Evolutionary conservation across 2,888 invertebrate species (phyloP).

Genomic region (Amiota minor): DNA sequence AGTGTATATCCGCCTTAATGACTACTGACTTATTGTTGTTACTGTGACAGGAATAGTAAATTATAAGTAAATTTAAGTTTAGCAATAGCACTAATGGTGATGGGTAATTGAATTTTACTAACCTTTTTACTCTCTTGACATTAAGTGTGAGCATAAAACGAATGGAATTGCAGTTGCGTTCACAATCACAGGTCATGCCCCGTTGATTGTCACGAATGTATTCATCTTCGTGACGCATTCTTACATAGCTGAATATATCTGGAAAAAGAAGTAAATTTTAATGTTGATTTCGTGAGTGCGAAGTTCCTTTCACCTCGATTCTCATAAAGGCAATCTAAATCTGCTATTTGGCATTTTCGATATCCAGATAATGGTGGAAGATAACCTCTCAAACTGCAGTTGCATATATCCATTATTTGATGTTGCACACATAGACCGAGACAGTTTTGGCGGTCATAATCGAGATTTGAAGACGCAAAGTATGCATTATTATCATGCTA

Average conservation of each 20-base stretch:
- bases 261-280: no score
- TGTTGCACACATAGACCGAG: slow-evolving; percentile 60
- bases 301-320: slow-evolving; percentile 53
- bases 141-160: slow-evolving; percentile 53
- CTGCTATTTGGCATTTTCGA: slow-evolving; percentile 58
- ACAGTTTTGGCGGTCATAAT: slow-evolving; percentile 65
- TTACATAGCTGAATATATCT: slow-evolving; percentile 58
- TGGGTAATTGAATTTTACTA: neutral
- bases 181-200: slow-evolving; percentile 63
- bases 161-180: slow-evolving; percentile 59
- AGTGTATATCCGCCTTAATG: slow-evolving; percentile 69
- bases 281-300: no score
- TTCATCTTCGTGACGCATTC: slow-evolving; percentile 48
- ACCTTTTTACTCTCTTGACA: slow-evolving; percentile 43
- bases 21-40: slow-evolving; percentile 30
- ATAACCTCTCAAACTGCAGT: slow-evolving; percentile 62
- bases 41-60: neutral
- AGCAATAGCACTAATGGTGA: slow-evolving; percentile 26
- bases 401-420: slow-evolving; percentile 56
- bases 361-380: slow-evolving; percentile 49
- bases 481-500: slow-evolving; percentile 54
- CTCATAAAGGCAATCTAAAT: slow-evolving; percentile 59
- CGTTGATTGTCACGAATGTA: slow-evolving; percentile 55
- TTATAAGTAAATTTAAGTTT: slow-evolving; percentile 20
- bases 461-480: slow-evolving; percentile 41